Conservation (phyloP, 2,888 invertebrate species). For the Standfussiana lucernea region DNA sequence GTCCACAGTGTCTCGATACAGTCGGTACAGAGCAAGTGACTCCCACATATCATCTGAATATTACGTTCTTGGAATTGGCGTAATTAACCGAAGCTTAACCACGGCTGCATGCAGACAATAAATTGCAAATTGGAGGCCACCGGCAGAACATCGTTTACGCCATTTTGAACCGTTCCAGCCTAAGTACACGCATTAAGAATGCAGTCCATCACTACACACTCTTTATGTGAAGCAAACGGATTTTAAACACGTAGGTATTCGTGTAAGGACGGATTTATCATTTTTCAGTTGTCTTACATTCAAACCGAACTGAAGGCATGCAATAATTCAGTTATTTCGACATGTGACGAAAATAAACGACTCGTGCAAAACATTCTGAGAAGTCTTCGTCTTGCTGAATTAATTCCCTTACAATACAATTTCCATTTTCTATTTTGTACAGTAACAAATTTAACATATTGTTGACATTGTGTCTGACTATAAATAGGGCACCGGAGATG, state of each 20-base stretch:
- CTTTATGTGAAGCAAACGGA: background rate
- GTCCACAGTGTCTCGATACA: slow-evolving; percentile 26
- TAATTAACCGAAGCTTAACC: slow-evolving; percentile 49
- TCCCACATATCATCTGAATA: slow-evolving; percentile 42
- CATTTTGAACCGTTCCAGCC: slow-evolving; percentile 73
- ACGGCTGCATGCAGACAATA: slow-evolving; percentile 35
- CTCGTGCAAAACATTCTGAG: slow-evolving; percentile 39
- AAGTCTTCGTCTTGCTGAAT: slow-evolving; percentile 18
- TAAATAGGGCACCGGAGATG: slow-evolving; percentile 41
- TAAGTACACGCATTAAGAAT: slow-evolving; percentile 36
- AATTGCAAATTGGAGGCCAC: slow-evolving; percentile 57
- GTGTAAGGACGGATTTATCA: background rate
- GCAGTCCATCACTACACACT: slow-evolving; percentile 8
- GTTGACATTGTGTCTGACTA: slow-evolving; percentile 9
- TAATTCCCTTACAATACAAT: slow-evolving; percentile 16
- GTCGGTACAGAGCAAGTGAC: slow-evolving; percentile 35
- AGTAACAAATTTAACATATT: slow-evolving; percentile 27
- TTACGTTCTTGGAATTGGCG: slow-evolving; percentile 39
- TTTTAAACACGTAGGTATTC: background rate
- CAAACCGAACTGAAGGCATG: slow-evolving; percentile 1
- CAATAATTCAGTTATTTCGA: slow-evolving; percentile 43
- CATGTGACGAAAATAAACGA: slow-evolving; percentile 59
- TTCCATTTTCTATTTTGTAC: background rate
- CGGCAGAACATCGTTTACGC: slow-evolving; percentile 71
- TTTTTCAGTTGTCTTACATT: background rate